phyloP scores from a whole-genome alignment of 1,140 invertebrate genomes.

The Drosophila repletoides region DNA sequence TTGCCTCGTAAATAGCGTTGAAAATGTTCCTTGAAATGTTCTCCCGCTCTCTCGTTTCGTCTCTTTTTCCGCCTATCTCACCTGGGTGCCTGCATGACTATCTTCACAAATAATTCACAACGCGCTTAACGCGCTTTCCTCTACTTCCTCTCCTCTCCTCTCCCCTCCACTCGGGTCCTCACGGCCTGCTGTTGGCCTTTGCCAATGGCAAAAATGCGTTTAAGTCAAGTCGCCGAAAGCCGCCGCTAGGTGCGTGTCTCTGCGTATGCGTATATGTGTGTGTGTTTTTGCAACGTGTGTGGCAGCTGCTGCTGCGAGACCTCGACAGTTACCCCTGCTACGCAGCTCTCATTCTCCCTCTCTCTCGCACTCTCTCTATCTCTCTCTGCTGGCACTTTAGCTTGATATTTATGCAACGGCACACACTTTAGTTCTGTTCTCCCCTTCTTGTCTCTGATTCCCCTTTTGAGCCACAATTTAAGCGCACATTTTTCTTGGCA shows the following conservation, averaged over 20 bases:
- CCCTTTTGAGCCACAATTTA: constrained; percentile 63
- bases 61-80: not conserved
- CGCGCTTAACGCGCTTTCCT: constrained; percentile 38
- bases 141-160: not conserved
- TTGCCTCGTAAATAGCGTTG: constrained; percentile 45
- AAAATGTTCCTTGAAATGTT: constrained; percentile 31
- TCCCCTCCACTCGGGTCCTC: not conserved
- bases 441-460: not conserved
- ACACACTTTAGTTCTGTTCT: constrained; percentile 59
- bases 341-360: constrained; percentile 5
- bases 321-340: constrained; percentile 39
- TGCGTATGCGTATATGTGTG: too few relatives aligned
- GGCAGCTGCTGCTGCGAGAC: constrained; percentile 58
- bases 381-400: constrained; percentile 63
- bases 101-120: constrained; percentile 64
- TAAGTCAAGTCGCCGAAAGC: constrained; percentile 72
- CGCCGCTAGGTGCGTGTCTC: constrained; percentile 40
- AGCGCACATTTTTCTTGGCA: constrained; percentile 78
- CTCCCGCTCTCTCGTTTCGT: not conserved
- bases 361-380: not conserved
- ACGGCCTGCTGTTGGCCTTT: constrained; percentile 17
- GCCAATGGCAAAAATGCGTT: constrained; percentile 68
- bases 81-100: constrained; percentile 25
- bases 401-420: constrained; percentile 79
- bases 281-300: constrained; percentile 70